Base-by-base conservation (phyloP, 2,888 invertebrate species). In the Aethes cnicana region DNA sequence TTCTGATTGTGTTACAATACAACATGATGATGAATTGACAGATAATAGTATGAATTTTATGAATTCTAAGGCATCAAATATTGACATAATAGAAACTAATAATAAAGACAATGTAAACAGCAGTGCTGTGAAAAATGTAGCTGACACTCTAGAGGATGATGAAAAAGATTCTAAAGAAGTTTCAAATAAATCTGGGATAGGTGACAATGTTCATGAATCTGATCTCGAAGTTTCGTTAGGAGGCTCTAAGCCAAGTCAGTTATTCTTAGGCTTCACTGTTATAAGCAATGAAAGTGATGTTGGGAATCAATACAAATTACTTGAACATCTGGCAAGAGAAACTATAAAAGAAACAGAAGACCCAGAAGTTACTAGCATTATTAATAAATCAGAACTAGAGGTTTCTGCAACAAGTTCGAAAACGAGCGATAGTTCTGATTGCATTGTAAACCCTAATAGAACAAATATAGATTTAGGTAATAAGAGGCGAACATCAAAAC, bases 191-290 rank as follows among this genome's bases (percentile, higher is more conserved):
- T 16, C 12, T 21, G 12, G 33, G 6, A 5, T 11, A 25, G 32
- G 16, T 32, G 16, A 30, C 17, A 8, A 28, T 12, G 7, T 36
- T 1, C 30, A 32, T 18, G n/a, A 30, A 16, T 42, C 47, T 21
- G 26, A 48, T 9, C 16, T 48, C 14, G 26, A 43, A 1, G 17
- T 32, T 9, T 47, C 46, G 36, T 36, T 59, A 20, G 39, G 57
- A 25, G 54, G 32, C 8, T 58, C 53, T 23, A 58, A 57, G 26
- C 21, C 56, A 2, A 52, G 52, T 30, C 56, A 59, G 54, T 52
- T 56, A 44, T 59, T 63, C 44, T 46, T 59, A 44, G 63, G 64
- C 7, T 63, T 63, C 37, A 39, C 55, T 33, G 12, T 33, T 25
- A 20, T 25, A 4, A 21, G 16, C 21, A 42, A 36, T 43, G 43